Base-by-base conservation (phyloP, 2,113 vertebrate genomes). In the Nerophis ophidion region DNA sequence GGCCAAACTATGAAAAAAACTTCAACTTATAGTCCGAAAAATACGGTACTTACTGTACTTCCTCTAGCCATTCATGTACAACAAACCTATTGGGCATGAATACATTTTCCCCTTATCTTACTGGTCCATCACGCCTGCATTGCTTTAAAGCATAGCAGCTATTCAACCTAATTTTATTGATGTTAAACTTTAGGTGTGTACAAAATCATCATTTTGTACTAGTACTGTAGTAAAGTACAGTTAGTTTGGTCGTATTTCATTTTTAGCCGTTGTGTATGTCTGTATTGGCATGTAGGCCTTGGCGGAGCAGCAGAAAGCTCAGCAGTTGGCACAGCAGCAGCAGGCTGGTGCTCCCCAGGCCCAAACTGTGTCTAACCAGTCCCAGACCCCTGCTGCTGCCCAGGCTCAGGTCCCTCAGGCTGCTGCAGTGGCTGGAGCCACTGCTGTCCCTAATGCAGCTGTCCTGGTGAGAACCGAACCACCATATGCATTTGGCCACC, bases 301-400 rank as follows among this genome's bases (percentile, higher is more conserved):
- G 74, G 93, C 93, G 3, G 94, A 96, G 76, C 93, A 94, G 72
- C 94, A 95, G 77, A 91, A 92, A 69, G 90, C 91, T 4, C 93
- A 87, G 77, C 95, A 93, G 64, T 82, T 93, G 66, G 86, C 91
- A 1, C 88, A 92, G 33, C 92, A 92, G 2, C 89, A 87, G 57
- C 89, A 87, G 46, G 78, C 91, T 0, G 88, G 90, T 86, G 17
- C 91, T 69, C 52, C 87, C 54, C 57, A 86, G 83, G 71, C 86
- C 54, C 58, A 85, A 81, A 70, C 90, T 48, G 66, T 89, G 65
- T 63, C 87, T 5, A 71, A 87, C 8, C 89, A 89, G 46, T 82
- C 89, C 36, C 92, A 90, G 75, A 71, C 87, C 50, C 55, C 84
- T 8, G 65, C 75, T 16, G 40, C 86, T 57, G 81, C 78, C 73